Conservation (phyloP, 2,888 invertebrate species). For the Leptinotarsa tumamoca region DNA sequence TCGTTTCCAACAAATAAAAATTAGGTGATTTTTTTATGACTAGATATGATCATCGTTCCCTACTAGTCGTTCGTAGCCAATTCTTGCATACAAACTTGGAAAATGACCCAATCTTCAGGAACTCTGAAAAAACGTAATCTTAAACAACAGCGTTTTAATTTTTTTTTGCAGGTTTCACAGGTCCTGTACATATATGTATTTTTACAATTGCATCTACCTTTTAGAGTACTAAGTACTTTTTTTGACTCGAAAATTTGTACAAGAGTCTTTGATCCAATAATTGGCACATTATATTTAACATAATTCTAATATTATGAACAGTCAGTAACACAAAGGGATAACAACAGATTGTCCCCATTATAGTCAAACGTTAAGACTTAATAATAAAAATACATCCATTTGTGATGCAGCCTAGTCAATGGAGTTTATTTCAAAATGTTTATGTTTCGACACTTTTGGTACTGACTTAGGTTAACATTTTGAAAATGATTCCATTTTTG, state of each 20-base stretch:
- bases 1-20: too few relatives aligned
- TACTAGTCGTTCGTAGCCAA: neutral
- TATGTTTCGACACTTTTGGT: neutral
- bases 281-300: conserved; percentile 58
- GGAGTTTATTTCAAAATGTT: conserved; percentile 34
- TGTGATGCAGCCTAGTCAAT: conserved; percentile 40
- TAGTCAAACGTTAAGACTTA: conserved; percentile 64
- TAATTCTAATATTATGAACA: conserved; percentile 55
- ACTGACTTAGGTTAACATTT: neutral
- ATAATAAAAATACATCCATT: conserved; percentile 58
- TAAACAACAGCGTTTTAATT: neutral
- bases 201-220: neutral
- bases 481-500: conserved; percentile 19
- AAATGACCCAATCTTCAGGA: too few relatives aligned
- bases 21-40: neutral
- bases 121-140: too few relatives aligned
- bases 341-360: conserved; percentile 66
- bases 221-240: conserved; percentile 20
- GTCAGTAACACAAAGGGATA: conserved; percentile 62
- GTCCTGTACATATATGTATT: conserved; percentile 8
- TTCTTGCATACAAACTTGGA: too few relatives aligned
- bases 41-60: neutral
- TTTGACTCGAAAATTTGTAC: conserved; percentile 41
- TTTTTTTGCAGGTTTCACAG: neutral
- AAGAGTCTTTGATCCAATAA: conserved; percentile 55